Conservation (phyloP, 2,888 invertebrate species). For the Andrena flavipes region DNA sequence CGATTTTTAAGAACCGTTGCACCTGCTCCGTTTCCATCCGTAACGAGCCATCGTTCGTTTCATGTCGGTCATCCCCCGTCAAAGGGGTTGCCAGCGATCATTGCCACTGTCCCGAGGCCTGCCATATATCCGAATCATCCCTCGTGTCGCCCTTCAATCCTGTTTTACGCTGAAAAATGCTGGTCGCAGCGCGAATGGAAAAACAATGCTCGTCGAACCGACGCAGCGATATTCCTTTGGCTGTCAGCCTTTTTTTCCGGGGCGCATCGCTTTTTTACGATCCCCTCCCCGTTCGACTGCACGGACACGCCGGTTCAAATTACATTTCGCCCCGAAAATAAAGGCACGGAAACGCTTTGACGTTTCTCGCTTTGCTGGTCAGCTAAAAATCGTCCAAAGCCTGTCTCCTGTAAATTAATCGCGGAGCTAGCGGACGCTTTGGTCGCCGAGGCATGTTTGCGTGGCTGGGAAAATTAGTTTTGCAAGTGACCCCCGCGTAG, state of each 20-base stretch:
- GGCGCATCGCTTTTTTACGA: not conserved
- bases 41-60: not conserved
- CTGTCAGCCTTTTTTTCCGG: not conserved
- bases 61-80: not conserved
- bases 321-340: not conserved
- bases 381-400: not conserved
- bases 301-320: not conserved
- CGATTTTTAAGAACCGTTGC: not conserved
- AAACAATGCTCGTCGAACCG: slow-evolving; percentile 6
- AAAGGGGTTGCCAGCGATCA: not conserved
- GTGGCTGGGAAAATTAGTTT: slow-evolving; percentile 35
- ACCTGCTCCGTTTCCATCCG: not conserved
- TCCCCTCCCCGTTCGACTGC: not conserved
- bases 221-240: slow-evolving; percentile 21
- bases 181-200: not conserved
- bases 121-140: slow-evolving; percentile 5
- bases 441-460: not conserved
- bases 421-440: not conserved
- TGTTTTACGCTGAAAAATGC: slow-evolving; percentile 15
- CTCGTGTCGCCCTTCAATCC: slow-evolving; percentile 14
- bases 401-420: slow-evolving; percentile 10
- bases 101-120: not conserved
- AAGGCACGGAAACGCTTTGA: not conserved
- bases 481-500: not conserved
- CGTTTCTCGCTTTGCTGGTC: not conserved